Evolutionary conservation across 2,797 vertebrate genomes (phyloP).

Genomic region (Decapterus maruadsi): DNA sequence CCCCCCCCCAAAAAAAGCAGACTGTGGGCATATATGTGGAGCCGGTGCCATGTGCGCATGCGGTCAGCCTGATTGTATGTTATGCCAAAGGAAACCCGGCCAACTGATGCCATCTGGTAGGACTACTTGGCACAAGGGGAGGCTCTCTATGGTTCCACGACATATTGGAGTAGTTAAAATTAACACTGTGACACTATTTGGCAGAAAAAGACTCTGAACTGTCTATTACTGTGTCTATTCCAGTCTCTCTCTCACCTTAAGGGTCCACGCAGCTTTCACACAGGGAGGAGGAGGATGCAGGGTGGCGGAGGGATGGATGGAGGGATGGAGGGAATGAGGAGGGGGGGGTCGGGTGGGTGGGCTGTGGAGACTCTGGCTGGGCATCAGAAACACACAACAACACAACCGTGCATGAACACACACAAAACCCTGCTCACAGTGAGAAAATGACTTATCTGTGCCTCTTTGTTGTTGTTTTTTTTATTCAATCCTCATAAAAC

Average conservation of each 20-base stretch:
- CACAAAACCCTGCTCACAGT: constrained; percentile 15
- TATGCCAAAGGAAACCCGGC: constrained; percentile 81
- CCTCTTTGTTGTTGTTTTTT: constrained; percentile 41
- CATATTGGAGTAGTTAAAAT: constrained; percentile 90
- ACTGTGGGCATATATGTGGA: constrained; percentile 54
- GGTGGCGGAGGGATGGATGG: no score
- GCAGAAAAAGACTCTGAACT: constrained; percentile 75
- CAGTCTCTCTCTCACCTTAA: constrained; percentile 60
- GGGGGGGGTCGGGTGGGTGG: no score
- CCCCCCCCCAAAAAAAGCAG: constrained; percentile 41
- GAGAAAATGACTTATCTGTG: not conserved
- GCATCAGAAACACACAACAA: not conserved
- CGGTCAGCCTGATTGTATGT: constrained; percentile 70
- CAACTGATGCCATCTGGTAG: constrained; percentile 88
- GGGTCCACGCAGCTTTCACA: constrained; percentile 28
- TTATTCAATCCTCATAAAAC: constrained; percentile 77
- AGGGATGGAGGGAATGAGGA: no score
- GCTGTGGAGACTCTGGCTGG: constrained; percentile 20
- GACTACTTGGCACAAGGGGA: constrained; percentile 81
- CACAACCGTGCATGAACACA: constrained; percentile 1
- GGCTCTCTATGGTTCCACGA: constrained; percentile 78
- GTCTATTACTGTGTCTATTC: constrained; percentile 80
- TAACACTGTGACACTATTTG: constrained; percentile 88
- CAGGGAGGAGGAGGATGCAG: not conserved
- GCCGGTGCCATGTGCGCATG: constrained; percentile 60